Percentiles rank a stretch among this genome's conserved stretches.
Conservation (phyloP, 2,113 vertebrate genomes). For the Corythornis cristatus region DNA sequence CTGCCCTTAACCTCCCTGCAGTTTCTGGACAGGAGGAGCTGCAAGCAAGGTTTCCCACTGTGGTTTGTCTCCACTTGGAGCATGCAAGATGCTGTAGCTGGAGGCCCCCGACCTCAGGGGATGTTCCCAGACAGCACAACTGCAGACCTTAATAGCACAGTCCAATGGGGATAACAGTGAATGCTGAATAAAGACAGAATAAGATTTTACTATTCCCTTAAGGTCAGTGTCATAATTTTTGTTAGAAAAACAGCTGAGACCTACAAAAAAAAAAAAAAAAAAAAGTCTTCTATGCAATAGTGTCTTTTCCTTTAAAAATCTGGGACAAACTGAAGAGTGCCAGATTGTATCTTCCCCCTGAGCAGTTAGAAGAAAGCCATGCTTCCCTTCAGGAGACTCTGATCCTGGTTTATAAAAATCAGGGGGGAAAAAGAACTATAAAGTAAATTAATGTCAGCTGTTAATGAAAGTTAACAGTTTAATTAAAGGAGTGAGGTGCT, state of each 20-base stretch:
- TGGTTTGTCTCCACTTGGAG: background rate
- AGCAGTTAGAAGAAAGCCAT: background rate
- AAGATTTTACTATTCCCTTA: background rate
- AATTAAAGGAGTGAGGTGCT: conserved; percentile 17
- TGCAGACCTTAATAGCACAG: background rate
- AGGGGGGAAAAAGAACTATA: background rate
- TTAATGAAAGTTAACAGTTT: conserved; percentile 42
- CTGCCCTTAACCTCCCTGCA: background rate
- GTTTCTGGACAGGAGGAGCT: background rate
- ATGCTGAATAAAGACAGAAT: background rate
- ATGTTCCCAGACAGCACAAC: background rate
- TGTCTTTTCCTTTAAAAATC: conserved; percentile 12
- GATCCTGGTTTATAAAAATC: background rate
- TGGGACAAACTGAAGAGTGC: background rate
- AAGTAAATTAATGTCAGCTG: background rate
- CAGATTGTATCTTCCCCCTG: conserved; percentile 11
- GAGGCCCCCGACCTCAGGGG: background rate
- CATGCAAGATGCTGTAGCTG: background rate
- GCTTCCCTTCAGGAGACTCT: background rate
- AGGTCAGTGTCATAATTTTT: background rate
- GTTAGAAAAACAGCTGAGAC: conserved; percentile 20
- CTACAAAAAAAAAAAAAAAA: background rate
- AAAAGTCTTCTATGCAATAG: background rate
- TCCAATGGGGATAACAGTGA: background rate
- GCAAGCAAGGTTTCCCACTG: accelerated